A percentile compares a stretch with the other conserved stretches of the same genome.
Conservation (phyloP, 2,888 invertebrate genomes). For the Villa cingulata region DNA sequence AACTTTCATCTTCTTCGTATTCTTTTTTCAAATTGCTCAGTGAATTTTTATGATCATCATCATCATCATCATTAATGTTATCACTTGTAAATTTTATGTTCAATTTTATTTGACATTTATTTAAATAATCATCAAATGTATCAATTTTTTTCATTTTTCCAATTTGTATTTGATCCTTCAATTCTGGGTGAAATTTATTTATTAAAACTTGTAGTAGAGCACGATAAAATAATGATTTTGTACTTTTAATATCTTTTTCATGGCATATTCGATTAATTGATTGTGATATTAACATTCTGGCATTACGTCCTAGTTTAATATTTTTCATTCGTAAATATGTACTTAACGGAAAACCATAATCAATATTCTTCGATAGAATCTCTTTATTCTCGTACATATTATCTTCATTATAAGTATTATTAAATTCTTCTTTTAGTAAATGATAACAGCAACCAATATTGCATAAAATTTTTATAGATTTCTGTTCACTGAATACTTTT, state of each 20-base stretch:
- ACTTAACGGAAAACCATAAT: conserved; percentile 57
- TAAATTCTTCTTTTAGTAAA: conserved; percentile 51
- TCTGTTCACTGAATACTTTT: conserved; percentile 47
- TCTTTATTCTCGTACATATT: conserved; percentile 28
- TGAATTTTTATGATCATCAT: conserved; percentile 24
- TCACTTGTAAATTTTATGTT: conserved; percentile 15
- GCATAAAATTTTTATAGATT: conserved; percentile 47
- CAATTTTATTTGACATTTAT: conserved; percentile 50
- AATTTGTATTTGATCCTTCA: conserved; percentile 40
- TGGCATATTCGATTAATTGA: conserved; percentile 53
- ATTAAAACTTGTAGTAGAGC: conserved; percentile 58
- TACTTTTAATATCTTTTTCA: conserved; percentile 13
- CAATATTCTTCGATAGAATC: conserved; percentile 22
- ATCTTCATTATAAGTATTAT: conserved; percentile 31
- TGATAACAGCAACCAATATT: conserved; percentile 89
- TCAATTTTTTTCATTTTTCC: conserved; percentile 48
- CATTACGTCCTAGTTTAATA: conserved; percentile 52
- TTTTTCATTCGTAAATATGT: conserved; percentile 40
- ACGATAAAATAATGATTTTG: conserved; percentile 57
- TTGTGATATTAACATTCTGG: conserved; percentile 76
- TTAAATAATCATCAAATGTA: conserved; percentile 55
- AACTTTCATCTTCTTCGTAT: conserved; percentile 39
- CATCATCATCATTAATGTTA: conserved; percentile 34
- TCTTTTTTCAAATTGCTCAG: conserved; percentile 34
- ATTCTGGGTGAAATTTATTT: no score